Evolutionary conservation across 2,113 vertebrate species (phyloP), one percentile per base, ranked within the genome.

Genomic region (Carassius carassius): DNA sequence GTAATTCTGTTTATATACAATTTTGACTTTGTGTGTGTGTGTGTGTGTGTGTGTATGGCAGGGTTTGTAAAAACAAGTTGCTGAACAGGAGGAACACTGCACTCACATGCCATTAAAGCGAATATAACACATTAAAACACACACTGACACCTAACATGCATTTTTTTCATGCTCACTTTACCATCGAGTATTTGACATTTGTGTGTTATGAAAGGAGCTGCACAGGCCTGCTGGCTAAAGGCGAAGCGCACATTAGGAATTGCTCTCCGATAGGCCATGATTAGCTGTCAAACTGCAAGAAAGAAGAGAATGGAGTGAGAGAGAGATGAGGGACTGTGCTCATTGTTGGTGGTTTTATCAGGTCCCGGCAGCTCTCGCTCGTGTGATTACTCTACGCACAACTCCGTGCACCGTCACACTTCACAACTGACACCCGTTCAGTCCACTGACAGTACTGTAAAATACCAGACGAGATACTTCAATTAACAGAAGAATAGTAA

Each of bases 241-340:
- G 75, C 32, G n/a, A 23, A 35, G 25, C 83, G 16, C 75, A 84
- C 35, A 41, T 83, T 44, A 75, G 37, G 29, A 72, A 44, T 10
- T 44, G 23, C 51, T 85, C 83, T 41, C 63, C 25, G 35, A 85
- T 85, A 78, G 65, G 49, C 21, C 17, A n/a, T 78, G 63, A 85
- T 79, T 79, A 85, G 14, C 76, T 85, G 83, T 85, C 83, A 85
- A 32, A 79, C 29, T n/a, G 29, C 32, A 47, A 65, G 51, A 41
- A 23, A 37, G 60, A 74, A 67, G 75, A 74, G 69, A 73, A 62
- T 21, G 21, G 10, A 83, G 37, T 16, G 16, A 74, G 35, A 62
- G 19, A 60, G 19, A 82, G 21, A 44, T 14, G 69, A 60, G 65
- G n/a, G 23, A 37, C 70, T 73, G 70, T 44, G 37, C 17, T 78